Conservation (phyloP, 2,888 invertebrate species). For the Fragum fragum region DNA sequence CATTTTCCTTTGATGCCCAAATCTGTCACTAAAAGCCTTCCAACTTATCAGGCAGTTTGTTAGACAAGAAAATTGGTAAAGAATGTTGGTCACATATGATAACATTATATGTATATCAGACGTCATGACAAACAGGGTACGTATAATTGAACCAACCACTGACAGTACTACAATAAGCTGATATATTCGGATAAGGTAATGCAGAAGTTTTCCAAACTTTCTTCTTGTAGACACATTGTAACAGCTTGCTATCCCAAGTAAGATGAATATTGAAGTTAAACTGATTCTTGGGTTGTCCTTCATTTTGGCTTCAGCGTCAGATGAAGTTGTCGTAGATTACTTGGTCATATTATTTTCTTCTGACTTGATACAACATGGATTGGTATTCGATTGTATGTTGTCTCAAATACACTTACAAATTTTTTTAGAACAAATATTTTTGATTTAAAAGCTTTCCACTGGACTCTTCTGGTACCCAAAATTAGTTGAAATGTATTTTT, state of each 20-base stretch:
- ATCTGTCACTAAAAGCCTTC: constrained; percentile 6
- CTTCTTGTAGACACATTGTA: background rate
- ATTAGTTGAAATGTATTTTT: no score
- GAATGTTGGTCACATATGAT: background rate
- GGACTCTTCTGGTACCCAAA: no score
- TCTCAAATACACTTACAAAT: no score
- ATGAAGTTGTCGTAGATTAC: no score
- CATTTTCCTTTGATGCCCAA: background rate
- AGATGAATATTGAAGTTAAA: background rate
- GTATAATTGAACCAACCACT: background rate
- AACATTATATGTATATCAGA: background rate
- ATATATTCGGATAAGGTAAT: background rate
- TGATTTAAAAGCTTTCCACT: no score
- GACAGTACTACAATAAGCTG: background rate
- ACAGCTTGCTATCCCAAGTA: background rate
- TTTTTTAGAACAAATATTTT: no score
- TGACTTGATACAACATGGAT: no score
- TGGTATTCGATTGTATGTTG: no score
- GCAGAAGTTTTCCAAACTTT: background rate
- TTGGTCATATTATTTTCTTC: no score
- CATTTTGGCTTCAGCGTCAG: background rate
- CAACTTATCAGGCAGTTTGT: background rate
- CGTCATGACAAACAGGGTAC: background rate
- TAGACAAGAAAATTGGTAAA: background rate
- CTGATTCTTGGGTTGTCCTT: background rate